Base-by-base conservation (phyloP, 2,797 vertebrate species). In the Takifugu ocellatus region DNA sequence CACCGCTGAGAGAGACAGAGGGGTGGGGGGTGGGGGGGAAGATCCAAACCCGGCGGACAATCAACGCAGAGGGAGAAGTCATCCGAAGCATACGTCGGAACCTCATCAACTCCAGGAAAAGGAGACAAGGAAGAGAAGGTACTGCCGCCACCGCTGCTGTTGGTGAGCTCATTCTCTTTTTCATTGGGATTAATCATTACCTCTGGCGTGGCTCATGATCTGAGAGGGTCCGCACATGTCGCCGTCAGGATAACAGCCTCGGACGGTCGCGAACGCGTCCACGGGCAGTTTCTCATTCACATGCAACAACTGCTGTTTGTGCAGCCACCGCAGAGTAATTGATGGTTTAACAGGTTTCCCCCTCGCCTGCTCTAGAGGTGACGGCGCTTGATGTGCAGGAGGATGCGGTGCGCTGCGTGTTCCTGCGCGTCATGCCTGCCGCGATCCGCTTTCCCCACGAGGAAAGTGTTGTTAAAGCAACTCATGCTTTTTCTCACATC, bases 271-370 rank as follows among this genome's bases (percentile, higher is more conserved):
- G 49, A 56, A 78, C 29, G 68, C 17, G 68, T 55, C 63, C 12
- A 15, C 1, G 11, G 43, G 49, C 49, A 74, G 69, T 73, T 80
- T 84, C 84, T 81, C 81, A 74, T 83, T 84, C 81, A 83, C 82
- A 79, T 65, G 86, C 81, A 87, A 84, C 86, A 89, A 83, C 84
- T 85, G 82, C 79, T 72, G 78, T 56, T 53, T 59, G 70, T 50
- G 63, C 17, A 12, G 45, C 52, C 63, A 69, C 87, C 73, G 85
- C 87, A 81, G 78, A 77, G 25, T 61, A 86, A 84, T 59, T 78
- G 81, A 61, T 50, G 84, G 85, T 74, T 83, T 86, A 89, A 89
- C 86, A 89, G 87, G 87, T 89, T n/a, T 7, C 75, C 61, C 80
- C 31, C 29, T 49, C 39, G 46, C 63, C 12, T 50, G 61, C 68